These are phyloP conservation scores for Danio albolineatus DNA, from an alignment of 2,797 vertebrate species.

Conservation along the genomic window DNA sequence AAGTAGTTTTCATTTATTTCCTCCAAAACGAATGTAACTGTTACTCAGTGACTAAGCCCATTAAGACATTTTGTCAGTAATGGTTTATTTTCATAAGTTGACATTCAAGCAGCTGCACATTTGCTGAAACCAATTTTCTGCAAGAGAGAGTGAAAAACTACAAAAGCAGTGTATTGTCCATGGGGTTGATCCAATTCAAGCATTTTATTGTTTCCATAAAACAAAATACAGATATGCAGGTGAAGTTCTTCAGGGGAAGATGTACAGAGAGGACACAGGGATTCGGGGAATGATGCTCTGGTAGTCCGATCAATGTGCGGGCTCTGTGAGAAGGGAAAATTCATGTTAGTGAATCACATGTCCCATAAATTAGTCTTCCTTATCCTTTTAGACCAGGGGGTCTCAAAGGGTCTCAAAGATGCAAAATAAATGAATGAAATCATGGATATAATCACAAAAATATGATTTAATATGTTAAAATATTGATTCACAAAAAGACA, in stretches of 20 bases:
- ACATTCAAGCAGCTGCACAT: neutral
- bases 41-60: neutral
- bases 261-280: constrained; percentile 32
- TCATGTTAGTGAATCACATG: neutral
- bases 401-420: neutral
- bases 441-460: too few relatives aligned
- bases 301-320: constrained; percentile 70
- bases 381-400: neutral
- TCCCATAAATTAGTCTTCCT: neutral
- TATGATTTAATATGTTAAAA: too few relatives aligned
- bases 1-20: neutral
- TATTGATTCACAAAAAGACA: too few relatives aligned
- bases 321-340: constrained; percentile 63
- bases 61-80: neutral
- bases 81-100: constrained; percentile 27
- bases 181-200: constrained; percentile 37
- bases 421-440: too few relatives aligned
- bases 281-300: constrained; percentile 11
- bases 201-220: constrained; percentile 58
- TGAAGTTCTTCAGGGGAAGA: constrained; percentile 49
- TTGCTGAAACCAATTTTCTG: neutral
- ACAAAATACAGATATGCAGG: constrained; percentile 50
- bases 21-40: neutral
- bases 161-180: constrained; percentile 18
- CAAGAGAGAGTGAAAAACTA: neutral